A percentile compares a stretch with the other conserved stretches of the same genome.
Conservation (phyloP, 2,888 invertebrate species). For the Agrilus mali region DNA sequence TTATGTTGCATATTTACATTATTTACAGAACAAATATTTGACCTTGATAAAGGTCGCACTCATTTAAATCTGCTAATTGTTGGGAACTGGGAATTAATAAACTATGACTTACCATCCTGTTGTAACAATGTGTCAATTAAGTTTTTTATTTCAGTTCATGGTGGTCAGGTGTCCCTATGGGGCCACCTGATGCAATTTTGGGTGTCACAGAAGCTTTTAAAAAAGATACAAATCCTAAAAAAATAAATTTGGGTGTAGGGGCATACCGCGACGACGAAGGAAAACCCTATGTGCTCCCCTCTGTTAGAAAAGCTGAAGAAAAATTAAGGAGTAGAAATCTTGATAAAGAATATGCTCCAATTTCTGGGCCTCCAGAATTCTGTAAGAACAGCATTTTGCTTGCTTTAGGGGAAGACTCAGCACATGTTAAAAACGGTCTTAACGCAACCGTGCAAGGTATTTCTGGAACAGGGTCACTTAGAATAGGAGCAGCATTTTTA, state of each 20-base stretch:
- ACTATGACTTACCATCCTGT: too few species aligned
- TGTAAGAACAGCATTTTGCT: conserved; percentile 72
- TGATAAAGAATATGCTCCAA: conserved; percentile 94
- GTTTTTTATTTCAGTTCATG: conserved; percentile 48
- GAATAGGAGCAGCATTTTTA: conserved; percentile 82
- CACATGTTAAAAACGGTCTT: conserved; percentile 52
- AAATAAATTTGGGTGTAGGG: conserved; percentile 92
- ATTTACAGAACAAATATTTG: too few species aligned
- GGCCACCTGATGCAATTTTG: conserved; percentile 95
- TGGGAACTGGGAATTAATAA: too few species aligned
- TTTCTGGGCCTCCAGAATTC: conserved; percentile 75
- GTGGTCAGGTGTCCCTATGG: conserved; percentile 87
- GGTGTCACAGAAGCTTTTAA: conserved; percentile 96
- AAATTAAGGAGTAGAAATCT: conserved; percentile 50
- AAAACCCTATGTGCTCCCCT: conserved; percentile 88
- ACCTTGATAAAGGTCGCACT: too few species aligned
- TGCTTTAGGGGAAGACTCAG: conserved; percentile 73
- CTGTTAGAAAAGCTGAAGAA: conserved; percentile 78
- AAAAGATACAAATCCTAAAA: conserved; percentile 77
- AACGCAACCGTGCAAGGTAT: conserved; percentile 74
- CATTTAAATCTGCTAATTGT: too few species aligned
- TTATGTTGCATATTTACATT: too few species aligned
- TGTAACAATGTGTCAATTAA: not conserved
- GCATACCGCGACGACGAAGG: conserved; percentile 97
- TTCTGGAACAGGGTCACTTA: conserved; percentile 94